These are phyloP conservation scores for Pipistrellus nathusii DNA, from an alignment of 2,797 vertebrate genomes.

Conservation along the genomic window DNA sequence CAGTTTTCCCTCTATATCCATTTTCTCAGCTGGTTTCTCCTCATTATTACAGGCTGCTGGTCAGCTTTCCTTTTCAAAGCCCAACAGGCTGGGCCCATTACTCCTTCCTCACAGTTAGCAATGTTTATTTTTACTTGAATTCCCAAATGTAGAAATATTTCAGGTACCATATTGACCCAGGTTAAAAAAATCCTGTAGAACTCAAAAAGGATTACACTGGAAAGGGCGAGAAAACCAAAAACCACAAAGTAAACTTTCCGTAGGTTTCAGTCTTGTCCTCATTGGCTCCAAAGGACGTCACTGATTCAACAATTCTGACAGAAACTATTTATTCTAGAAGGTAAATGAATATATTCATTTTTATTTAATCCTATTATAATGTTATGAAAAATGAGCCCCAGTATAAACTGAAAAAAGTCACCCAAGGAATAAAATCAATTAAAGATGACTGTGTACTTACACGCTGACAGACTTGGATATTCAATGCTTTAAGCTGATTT, in stretches of 20 bases:
- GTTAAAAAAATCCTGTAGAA: slow-evolving; percentile 78
- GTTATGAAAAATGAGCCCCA: slow-evolving; percentile 59
- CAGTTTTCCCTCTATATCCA: not conserved
- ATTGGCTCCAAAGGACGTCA: not conserved
- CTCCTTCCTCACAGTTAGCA: not conserved
- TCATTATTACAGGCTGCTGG: not conserved
- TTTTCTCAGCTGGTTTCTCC: not conserved
- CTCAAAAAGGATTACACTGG: slow-evolving; percentile 72
- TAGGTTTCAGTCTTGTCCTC: slow-evolving; percentile 7
- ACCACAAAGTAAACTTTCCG: slow-evolving; percentile 77
- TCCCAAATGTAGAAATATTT: slow-evolving; percentile 69
- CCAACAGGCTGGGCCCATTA: not conserved
- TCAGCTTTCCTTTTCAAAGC: not conserved
- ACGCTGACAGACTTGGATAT: slow-evolving; percentile 61
- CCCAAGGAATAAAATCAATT: slow-evolving; percentile 76
- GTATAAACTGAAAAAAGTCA: slow-evolving; percentile 58
- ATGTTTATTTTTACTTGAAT: slow-evolving; percentile 72
- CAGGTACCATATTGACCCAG: slow-evolving; percentile 67
- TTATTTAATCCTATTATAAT: slow-evolving; percentile 44
- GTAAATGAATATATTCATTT: slow-evolving; percentile 65
- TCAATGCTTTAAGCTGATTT: slow-evolving; percentile 74
- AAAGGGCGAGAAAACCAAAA: slow-evolving; percentile 79
- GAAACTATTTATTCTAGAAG: slow-evolving; percentile 3
- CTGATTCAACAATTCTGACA: slow-evolving; percentile 19
- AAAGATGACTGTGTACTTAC: slow-evolving; percentile 57